Evolutionary conservation across 1,140 invertebrate species (phyloP).

Genomic region (Drosophila trapezifrons): DNA sequence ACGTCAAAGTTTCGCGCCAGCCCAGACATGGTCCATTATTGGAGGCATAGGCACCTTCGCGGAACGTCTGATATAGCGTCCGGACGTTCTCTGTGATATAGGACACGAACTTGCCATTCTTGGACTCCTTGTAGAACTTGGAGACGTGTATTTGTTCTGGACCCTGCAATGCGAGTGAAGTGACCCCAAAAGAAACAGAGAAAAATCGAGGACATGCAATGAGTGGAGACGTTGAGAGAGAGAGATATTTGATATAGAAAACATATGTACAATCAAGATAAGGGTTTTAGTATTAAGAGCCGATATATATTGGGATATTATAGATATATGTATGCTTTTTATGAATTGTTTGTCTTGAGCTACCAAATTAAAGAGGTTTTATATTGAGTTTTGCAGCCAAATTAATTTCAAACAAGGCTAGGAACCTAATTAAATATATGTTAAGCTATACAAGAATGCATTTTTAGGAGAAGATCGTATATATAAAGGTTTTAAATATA

Average conservation of each 20-base stretch:
- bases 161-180: slow-evolving; percentile 88
- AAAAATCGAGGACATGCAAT: slow-evolving; percentile 70
- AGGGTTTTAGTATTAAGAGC: background rate
- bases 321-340: background rate
- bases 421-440: background rate
- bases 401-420: background rate
- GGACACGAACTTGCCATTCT: slow-evolving; percentile 94
- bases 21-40: slow-evolving; percentile 97
- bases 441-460: too few relatives aligned
- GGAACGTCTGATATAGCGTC: slow-evolving; percentile 96
- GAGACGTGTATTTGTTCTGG: slow-evolving; percentile 95
- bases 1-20: slow-evolving; percentile 92
- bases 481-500: too few relatives aligned
- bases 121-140: slow-evolving; percentile 95
- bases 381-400: too few relatives aligned
- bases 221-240: slow-evolving; percentile 54
- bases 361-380: background rate
- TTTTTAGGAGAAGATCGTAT: too few relatives aligned
- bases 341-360: slow-evolving; percentile 23
- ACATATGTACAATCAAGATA: slow-evolving; percentile 14
- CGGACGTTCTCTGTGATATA: slow-evolving; percentile 94
- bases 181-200: slow-evolving; percentile 57
- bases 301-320: background rate
- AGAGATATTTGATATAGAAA: slow-evolving; percentile 27
- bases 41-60: slow-evolving; percentile 95